These are phyloP conservation scores for Eristalis arbustorum DNA, from an alignment of 2,888 invertebrate genomes.

Conservation along the genomic window DNA sequence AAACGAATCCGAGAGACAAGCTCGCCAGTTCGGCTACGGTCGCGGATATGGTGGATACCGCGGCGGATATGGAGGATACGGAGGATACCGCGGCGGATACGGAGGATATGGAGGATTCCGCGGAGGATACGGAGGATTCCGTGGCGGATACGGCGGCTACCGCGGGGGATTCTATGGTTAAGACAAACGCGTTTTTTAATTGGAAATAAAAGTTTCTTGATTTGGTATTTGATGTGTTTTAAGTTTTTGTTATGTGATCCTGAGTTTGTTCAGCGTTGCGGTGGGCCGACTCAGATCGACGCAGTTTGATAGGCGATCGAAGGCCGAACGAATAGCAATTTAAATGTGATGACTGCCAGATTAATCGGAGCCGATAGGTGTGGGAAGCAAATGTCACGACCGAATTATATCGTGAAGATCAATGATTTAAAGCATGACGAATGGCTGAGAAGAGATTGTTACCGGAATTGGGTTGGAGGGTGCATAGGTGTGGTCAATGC, in stretches of 20 bases:
- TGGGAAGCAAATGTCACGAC: neutral
- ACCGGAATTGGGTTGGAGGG: neutral
- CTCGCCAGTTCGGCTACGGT: slow-evolving; percentile 69
- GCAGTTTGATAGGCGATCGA: neutral
- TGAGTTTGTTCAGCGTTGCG: neutral
- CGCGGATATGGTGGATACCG: slow-evolving; percentile 21
- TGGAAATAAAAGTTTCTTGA: slow-evolving; percentile 30
- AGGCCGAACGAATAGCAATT: neutral
- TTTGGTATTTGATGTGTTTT: neutral
- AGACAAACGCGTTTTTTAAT: neutral
- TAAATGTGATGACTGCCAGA: neutral
- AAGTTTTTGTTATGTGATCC: slow-evolving; percentile 3
- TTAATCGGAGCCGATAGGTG: neutral
- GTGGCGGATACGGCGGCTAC: slow-evolving; percentile 12
- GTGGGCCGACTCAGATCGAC: neutral
- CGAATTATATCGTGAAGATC: neutral
- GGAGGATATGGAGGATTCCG: slow-evolving; percentile 40
- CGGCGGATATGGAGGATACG: slow-evolving; percentile 42
- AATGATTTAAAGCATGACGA: neutral
- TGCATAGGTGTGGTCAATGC: neutral
- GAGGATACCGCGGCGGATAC: slow-evolving; percentile 72
- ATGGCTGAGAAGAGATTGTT: neutral
- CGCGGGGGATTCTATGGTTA: slow-evolving; percentile 43
- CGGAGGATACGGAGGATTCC: slow-evolving; percentile 32
- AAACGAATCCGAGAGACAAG: slow-evolving; percentile 72